These are phyloP conservation scores for Dendrolimus houi DNA, from an alignment of 2,888 invertebrate genomes.

Conservation along the genomic window DNA sequence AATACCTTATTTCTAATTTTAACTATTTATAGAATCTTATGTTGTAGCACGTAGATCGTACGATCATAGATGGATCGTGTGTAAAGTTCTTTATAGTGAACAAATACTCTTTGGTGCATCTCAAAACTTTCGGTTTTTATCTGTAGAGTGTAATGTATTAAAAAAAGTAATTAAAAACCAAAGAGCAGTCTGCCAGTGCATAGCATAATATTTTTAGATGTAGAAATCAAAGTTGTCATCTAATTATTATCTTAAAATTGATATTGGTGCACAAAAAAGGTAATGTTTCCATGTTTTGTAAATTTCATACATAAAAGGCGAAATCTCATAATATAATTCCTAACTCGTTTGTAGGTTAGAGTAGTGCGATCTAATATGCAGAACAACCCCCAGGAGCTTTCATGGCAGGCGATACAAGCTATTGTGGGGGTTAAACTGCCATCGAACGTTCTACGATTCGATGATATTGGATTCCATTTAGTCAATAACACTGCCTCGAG, in stretches of 20 bases:
- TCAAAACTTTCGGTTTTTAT: no score
- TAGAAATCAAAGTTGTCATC: constrained; percentile 70
- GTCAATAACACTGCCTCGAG: constrained; percentile 63
- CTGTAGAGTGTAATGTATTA: not conserved
- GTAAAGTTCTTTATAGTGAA: no score
- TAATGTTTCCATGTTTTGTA: constrained; percentile 35
- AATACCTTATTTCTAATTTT: no score
- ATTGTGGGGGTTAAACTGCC: constrained; percentile 75
- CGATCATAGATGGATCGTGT: no score
- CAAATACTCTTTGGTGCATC: no score
- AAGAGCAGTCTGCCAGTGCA: constrained; percentile 21
- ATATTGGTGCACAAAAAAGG: constrained; percentile 53
- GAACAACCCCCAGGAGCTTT: constrained; percentile 77
- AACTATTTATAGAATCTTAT: no score
- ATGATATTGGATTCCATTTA: constrained; percentile 71
- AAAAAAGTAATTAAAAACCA: constrained; percentile 6
- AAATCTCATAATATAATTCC: constrained; percentile 42
- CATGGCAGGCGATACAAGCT: constrained; percentile 76
- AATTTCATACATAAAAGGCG: constrained; percentile 23
- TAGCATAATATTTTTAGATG: constrained; percentile 76
- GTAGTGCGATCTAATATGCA: constrained; percentile 76
- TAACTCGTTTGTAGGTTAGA: constrained; percentile 74
- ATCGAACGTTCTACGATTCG: constrained; percentile 69
- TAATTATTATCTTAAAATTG: constrained; percentile 45
- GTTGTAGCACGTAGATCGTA: no score